These are phyloP conservation scores for Anaspis maculata DNA, from an alignment of 2,888 invertebrate species.

Conservation along the genomic window DNA sequence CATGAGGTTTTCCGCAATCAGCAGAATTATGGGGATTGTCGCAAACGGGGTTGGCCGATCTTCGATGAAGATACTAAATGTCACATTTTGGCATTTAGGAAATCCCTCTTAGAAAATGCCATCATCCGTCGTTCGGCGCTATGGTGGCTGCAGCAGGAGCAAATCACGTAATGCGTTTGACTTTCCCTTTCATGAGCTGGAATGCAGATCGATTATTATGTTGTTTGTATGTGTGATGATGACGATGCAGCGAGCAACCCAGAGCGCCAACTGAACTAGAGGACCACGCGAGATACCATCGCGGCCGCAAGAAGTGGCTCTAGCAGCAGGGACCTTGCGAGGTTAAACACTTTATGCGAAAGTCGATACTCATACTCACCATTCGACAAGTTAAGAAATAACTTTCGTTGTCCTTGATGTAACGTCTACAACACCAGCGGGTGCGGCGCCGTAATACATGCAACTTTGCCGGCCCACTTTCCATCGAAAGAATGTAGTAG, in stretches of 20 bases:
- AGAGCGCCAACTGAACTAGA: too few relatives aligned
- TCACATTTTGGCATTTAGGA: too few relatives aligned
- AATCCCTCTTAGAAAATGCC: too few relatives aligned
- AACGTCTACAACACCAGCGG: constrained; percentile 24
- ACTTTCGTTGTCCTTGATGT: constrained; percentile 38
- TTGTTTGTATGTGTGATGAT: constrained; percentile 6
- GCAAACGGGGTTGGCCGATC: too few relatives aligned
- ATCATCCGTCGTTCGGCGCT: too few relatives aligned
- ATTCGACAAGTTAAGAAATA: constrained; percentile 34
- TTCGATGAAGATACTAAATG: too few relatives aligned
- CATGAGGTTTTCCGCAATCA: too few relatives aligned
- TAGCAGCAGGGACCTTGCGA: constrained; percentile 23
- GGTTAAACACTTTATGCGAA: constrained; percentile 32
- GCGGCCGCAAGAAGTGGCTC: constrained; percentile 3
- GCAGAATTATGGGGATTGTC: too few relatives aligned
- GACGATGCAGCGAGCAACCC: constrained; percentile 1
- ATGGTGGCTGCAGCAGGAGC: too few relatives aligned
- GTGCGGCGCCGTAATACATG: constrained; percentile 26
- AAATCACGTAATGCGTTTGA: too few relatives aligned
- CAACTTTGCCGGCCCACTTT: constrained; percentile 37
- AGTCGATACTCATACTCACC: too few relatives aligned
- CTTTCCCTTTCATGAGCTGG: constrained; percentile 32
- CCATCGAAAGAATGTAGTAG: constrained; percentile 21
- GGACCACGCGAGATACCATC: too few relatives aligned
- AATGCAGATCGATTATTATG: constrained; percentile 23